Conservation (phyloP, 2,113 vertebrate genomes). For the Anhinga anhinga region DNA sequence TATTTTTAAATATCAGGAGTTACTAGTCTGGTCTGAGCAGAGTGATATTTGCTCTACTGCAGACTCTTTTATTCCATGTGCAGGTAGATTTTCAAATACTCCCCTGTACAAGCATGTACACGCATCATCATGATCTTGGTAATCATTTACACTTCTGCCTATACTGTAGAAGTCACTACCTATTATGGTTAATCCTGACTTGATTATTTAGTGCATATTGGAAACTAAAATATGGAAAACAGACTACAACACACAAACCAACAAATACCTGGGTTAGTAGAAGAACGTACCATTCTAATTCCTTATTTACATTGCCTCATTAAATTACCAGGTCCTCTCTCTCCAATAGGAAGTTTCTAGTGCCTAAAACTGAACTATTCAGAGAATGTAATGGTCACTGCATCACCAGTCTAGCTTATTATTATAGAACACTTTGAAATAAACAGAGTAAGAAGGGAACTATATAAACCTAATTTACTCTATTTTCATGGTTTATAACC, state of each 20-base stretch:
- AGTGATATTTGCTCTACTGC: neutral
- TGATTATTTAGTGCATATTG: neutral
- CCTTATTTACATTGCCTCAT: neutral
- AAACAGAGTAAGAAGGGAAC: neutral
- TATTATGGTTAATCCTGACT: neutral
- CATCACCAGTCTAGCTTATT: neutral
- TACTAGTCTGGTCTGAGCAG: neutral
- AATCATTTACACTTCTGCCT: neutral
- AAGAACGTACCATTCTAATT: neutral
- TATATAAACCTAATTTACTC: neutral
- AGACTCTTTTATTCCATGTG: neutral
- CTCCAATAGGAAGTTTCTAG: neutral
- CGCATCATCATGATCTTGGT: neutral
- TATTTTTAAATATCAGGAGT: neutral
- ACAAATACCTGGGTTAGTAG: neutral
- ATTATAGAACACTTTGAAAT: neutral
- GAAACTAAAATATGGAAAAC: neutral
- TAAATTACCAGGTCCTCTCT: neutral
- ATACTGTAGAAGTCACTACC: neutral
- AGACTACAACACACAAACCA: neutral
- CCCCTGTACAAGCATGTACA: too few relatives aligned
- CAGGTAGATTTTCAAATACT: neutral
- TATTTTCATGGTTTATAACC: neutral
- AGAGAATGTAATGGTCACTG: neutral
- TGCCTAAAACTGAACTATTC: neutral